Evolutionary conservation across 2,113 vertebrate species (phyloP).

Genomic region (Chionis minor): DNA sequence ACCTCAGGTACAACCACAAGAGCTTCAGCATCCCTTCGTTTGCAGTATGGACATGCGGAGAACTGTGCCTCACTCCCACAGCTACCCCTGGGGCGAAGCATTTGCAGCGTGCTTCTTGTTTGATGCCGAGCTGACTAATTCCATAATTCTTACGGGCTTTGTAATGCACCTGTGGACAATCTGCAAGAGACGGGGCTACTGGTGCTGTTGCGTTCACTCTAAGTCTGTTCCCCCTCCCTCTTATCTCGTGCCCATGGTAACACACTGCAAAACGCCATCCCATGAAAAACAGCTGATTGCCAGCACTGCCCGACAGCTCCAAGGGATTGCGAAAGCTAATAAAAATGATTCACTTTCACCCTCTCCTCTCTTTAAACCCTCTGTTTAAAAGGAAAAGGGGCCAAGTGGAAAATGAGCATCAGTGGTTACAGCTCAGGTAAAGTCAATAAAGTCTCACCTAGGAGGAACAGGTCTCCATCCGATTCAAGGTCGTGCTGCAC

Average conservation of each 20-base stretch:
- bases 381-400: not conserved
- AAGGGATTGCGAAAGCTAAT: not conserved
- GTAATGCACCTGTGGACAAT: not conserved
- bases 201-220: not conserved
- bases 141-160: not conserved
- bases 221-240: not conserved
- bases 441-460: not conserved
- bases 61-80: rapidly evolving
- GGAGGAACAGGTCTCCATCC: not conserved
- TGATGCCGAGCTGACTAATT: not conserved
- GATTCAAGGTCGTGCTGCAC: not conserved
- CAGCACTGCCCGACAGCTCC: not conserved
- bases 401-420: not conserved
- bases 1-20: rapidly evolving
- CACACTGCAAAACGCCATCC: not conserved
- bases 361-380: not conserved
- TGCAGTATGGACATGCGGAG: too few relatives aligned
- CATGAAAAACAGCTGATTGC: not conserved
- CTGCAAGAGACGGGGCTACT: not conserved
- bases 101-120: not conserved
- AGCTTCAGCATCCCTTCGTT: not conserved
- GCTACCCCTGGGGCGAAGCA: not conserved
- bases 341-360: not conserved
- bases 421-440: not conserved
- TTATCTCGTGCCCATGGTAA: not conserved